phyloP scores from a whole-genome alignment of 2,113 vertebrate species.

The Astatotilapia flaviijosephi region DNA sequence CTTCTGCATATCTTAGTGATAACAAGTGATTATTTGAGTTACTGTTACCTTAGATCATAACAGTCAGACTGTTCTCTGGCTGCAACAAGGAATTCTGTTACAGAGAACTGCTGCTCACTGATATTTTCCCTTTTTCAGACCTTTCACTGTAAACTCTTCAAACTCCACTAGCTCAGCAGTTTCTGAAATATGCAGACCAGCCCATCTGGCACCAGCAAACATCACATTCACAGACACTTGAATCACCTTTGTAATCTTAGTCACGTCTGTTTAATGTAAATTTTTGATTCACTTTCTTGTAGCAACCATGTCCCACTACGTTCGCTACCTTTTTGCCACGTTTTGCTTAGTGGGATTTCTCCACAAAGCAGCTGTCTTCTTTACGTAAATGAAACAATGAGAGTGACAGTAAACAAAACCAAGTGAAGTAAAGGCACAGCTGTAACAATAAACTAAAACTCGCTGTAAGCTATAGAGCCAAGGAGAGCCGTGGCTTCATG shows the following conservation, averaged over 20 bases:
- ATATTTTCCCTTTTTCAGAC: not conserved
- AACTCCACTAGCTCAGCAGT: not conserved
- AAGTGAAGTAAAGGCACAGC: not conserved
- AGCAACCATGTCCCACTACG: not conserved
- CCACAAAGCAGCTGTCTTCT: not conserved
- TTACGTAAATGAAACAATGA: not conserved
- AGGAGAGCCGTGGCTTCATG: not conserved
- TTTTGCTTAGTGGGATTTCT: not conserved
- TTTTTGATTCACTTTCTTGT: not conserved
- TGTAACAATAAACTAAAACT: not conserved
- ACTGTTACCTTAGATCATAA: not conserved
- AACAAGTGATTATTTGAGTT: not conserved
- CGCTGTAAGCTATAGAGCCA: not conserved
- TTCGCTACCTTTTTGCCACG: not conserved
- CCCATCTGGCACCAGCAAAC: not conserved
- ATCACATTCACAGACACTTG: not conserved
- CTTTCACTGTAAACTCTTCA: not conserved
- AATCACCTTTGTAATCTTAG: not conserved
- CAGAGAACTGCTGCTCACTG: not conserved
- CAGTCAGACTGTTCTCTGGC: not conserved
- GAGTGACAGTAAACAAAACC: not conserved
- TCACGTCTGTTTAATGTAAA: not conserved
- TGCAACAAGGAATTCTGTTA: not conserved
- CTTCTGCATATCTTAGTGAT: not conserved
- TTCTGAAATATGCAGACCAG: not conserved